A percentile compares a stretch with the other conserved stretches of the same genome.
Evolutionary conservation across 2,888 invertebrate species (phyloP).

Genomic region (Drosophila picticornis): DNA sequence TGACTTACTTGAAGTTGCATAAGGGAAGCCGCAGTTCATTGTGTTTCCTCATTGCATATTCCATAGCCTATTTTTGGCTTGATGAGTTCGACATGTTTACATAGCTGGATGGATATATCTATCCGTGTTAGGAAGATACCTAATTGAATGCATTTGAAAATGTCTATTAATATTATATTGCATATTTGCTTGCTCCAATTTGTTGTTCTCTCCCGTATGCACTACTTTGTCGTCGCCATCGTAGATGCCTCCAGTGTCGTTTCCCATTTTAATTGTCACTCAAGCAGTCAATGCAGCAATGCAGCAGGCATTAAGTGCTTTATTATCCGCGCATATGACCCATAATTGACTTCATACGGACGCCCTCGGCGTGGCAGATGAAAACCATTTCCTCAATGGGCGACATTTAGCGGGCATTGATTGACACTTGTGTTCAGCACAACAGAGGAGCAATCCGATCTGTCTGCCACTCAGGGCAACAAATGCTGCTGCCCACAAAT

Average conservation of each 20-base stretch:
- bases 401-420: slow-evolving; percentile 56
- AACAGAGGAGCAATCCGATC: slow-evolving; percentile 52
- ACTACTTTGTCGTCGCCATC: neutral
- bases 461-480: slow-evolving; percentile 50
- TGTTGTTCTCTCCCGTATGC: neutral
- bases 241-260: neutral
- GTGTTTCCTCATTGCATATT: slow-evolving; percentile 5
- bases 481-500: slow-evolving; percentile 72
- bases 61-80: neutral
- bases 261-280: slow-evolving; percentile 52
- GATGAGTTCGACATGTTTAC: neutral
- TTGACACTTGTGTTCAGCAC: slow-evolving; percentile 52
- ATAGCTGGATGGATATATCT: neutral
- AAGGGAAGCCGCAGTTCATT: neutral
- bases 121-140: neutral
- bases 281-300: slow-evolving; percentile 24
- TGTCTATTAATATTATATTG: neutral
- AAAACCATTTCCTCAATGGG: slow-evolving; percentile 52
- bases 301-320: slow-evolving; percentile 56
- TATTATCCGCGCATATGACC: slow-evolving; percentile 53
- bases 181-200: neutral
- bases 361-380: slow-evolving; percentile 50
- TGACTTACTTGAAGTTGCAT: neutral
- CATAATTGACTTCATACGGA: slow-evolving; percentile 55
- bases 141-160: neutral